phyloP scores from a whole-genome alignment of 2,797 vertebrate species.

The Trichosurus vulpecula region DNA sequence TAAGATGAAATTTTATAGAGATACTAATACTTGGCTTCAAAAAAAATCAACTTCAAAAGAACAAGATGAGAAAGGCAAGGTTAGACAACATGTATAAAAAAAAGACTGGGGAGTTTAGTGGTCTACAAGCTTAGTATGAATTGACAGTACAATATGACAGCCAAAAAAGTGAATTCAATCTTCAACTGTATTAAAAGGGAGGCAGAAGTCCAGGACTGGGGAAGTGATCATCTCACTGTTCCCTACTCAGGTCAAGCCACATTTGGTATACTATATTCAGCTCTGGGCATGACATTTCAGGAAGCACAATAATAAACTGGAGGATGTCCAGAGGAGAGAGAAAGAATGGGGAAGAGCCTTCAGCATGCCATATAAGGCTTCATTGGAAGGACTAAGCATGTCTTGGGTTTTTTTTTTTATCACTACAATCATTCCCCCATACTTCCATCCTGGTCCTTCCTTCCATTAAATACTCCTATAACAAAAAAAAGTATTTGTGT shows the following conservation, averaged over 20 bases:
- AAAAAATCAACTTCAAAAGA: background rate
- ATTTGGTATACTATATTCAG: background rate
- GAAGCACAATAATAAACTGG: background rate
- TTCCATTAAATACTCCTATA: background rate
- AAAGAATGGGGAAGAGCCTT: background rate
- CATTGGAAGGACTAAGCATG: background rate
- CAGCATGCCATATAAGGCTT: background rate
- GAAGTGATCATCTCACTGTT: background rate
- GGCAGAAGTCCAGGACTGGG: background rate
- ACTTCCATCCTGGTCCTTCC: background rate
- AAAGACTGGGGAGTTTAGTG: background rate
- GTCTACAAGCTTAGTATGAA: background rate
- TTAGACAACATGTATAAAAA: background rate
- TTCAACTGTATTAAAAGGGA: background rate
- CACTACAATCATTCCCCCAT: background rate
- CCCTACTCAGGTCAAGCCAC: background rate
- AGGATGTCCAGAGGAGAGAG: background rate
- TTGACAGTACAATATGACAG: background rate
- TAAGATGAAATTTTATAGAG: background rate
- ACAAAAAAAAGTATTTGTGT: background rate
- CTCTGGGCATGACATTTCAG: background rate
- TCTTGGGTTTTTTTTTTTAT: background rate
- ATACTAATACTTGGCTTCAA: background rate
- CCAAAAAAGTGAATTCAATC: background rate
- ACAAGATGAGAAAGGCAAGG: background rate